Evolutionary conservation across 1,140 invertebrate genomes (phyloP).

Genomic region (Heterodera schachtii): DNA sequence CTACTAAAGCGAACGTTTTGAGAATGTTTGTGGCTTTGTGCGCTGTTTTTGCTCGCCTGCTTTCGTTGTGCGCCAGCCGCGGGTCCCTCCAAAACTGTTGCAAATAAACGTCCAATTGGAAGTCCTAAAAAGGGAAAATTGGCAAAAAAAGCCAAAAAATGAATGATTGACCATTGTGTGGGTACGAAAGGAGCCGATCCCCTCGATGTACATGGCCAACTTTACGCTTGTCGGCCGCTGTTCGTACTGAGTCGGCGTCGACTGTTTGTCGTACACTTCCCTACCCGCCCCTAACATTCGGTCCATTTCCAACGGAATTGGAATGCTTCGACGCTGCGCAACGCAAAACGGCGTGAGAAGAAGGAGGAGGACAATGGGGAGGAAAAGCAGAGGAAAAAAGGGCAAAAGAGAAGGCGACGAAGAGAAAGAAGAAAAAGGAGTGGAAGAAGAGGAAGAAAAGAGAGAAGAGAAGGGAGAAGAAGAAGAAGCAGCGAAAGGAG

Average conservation of each 20-base stretch:
- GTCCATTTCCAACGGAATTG: conserved; percentile 60
- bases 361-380: not conserved
- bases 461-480: too few species aligned
- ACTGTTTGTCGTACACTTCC: conserved; percentile 60
- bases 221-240: conserved; percentile 58
- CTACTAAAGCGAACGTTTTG: conserved; percentile 64
- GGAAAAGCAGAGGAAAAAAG: not conserved
- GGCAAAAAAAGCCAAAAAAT: not conserved
- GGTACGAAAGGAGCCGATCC: conserved; percentile 58
- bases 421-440: not conserved
- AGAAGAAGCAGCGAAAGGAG: too few species aligned
- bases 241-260: conserved; percentile 59
- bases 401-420: not conserved
- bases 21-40: not conserved
- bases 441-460: not conserved
- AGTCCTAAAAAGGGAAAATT: conserved; percentile 68
- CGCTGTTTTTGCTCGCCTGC: conserved; percentile 38
- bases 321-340: conserved; percentile 36
- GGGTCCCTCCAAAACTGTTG: conserved; percentile 72
- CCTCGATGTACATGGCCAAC: conserved; percentile 64
- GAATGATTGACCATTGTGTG: conserved; percentile 54
- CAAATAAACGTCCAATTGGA: conserved; percentile 72
- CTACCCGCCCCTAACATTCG: conserved; percentile 56
- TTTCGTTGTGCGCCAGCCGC: conserved; percentile 67
- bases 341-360: not conserved